Base-by-base conservation (phyloP, 1,140 invertebrate genomes). In the Pseudomyrmex flavicornis region DNA sequence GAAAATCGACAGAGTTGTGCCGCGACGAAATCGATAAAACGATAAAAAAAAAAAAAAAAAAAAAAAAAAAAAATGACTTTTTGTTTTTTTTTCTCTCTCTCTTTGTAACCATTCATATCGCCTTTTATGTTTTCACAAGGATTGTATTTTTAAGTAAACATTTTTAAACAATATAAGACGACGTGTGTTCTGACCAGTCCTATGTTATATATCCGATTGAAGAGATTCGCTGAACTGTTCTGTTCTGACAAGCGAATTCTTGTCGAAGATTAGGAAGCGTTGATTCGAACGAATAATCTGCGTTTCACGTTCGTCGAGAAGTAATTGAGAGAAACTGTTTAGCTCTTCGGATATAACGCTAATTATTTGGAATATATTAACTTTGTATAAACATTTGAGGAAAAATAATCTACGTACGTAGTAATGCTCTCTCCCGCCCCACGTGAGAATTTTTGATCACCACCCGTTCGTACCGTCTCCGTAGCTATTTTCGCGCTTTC, bases 131-230 rank as follows among this genome's bases (percentile, higher is more conserved):
- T 86, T 82, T 35, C 35, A 50, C 58, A 84, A 80, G 63, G 22
- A 82, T 85, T 88, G 73, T 89, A 88, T 88, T 88, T 89, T 89
- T 84, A 80, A 85, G 63, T 86, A 84, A 86, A 86, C 61, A 46
- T 88, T 89, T 89, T 84, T 85, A 66, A 88, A 83, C 85, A 88
- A 88, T 35, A 35, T 52, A 1, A 63, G 44, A 26, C 52, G 58
- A 52, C 35, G 72, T n/a, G 20, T 54, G 35, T 44, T 52, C 22
- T 61, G 48, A 26, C 20, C 44, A 70, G 54, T 46, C 62, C 62
- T 56, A 66, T 3, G 26, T 66, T 44, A 77, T 7, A 35, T 35
- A 35, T 10, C 20, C 15, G 10, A 9, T 61, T 12, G 58, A 15
- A 10, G 17, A 77, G 17, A 77, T n/a, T 56, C 4, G 20, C 66